A percentile compares a stretch with the other conserved stretches of the same genome.
phyloP scores from a whole-genome alignment of 2,797 vertebrate species.

The Bufotes viridis region DNA sequence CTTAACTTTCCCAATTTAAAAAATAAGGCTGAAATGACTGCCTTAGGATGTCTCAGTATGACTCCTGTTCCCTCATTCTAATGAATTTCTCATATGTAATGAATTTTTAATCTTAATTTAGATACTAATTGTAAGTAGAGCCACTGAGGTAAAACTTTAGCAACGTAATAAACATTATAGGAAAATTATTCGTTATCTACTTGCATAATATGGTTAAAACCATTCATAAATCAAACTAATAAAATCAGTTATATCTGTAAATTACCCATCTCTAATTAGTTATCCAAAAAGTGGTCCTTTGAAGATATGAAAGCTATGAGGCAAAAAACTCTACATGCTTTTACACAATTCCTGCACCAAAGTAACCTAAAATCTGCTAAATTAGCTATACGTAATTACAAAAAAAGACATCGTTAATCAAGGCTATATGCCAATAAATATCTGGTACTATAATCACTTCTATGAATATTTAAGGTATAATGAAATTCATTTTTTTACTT shows the following conservation, averaged over 20 bases:
- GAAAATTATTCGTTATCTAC: constrained; percentile 54
- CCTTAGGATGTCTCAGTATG: constrained; percentile 57
- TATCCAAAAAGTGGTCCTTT: constrained; percentile 27
- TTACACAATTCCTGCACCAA: not conserved
- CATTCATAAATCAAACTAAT: constrained; percentile 57
- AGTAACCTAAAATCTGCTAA: not conserved
- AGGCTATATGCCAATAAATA: not conserved
- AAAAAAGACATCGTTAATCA: not conserved
- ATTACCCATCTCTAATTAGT: constrained; percentile 36
- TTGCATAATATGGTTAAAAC: constrained; percentile 47
- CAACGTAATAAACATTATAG: constrained; percentile 51
- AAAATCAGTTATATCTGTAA: constrained; percentile 53
- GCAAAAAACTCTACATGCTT: not conserved
- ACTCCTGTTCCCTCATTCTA: constrained; percentile 56
- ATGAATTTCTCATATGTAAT: constrained; percentile 61
- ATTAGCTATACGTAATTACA: not conserved
- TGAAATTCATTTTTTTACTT: not conserved
- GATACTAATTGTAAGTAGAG: constrained; percentile 61
- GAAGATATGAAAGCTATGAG: constrained; percentile 27
- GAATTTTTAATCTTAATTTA: constrained; percentile 64
- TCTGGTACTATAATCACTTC: not conserved
- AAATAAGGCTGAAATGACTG: constrained; percentile 56
- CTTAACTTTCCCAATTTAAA: constrained; percentile 61
- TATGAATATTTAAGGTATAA: not conserved
- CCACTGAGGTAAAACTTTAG: constrained; percentile 56